Conservation (phyloP, 2,113 vertebrate genomes). For the Gymnorhina tibicen region DNA sequence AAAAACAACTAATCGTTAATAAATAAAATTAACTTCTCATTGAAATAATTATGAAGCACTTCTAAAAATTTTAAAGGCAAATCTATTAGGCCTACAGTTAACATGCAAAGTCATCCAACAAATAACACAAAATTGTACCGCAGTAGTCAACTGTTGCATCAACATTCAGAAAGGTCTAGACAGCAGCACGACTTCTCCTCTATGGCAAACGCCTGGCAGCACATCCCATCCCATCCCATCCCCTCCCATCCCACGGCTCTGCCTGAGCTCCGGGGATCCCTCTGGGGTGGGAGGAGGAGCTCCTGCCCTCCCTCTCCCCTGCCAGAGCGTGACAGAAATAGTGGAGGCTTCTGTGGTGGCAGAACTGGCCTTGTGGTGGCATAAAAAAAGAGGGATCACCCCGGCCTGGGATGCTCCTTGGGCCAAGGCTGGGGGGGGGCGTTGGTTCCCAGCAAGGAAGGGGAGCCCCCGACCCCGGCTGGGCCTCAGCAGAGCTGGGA, state of each 20-base stretch:
- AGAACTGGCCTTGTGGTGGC: not conserved
- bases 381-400: rapidly evolving
- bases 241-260: conserved; percentile 39
- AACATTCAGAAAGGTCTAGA: conserved; percentile 84
- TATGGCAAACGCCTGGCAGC: conserved; percentile 44
- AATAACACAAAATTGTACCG: conserved; percentile 86
- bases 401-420: rapidly evolving
- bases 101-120: conserved; percentile 98
- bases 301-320: not conserved
- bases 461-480: rapidly evolving
- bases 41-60: conserved; percentile 74
- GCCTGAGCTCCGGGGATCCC: not conserved
- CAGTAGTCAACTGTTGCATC: conserved; percentile 87
- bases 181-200: conserved; percentile 75
- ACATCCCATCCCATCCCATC: not conserved
- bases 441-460: not conserved
- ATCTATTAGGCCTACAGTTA: conserved; percentile 92
- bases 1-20: conserved; percentile 60
- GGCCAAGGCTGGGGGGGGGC: not conserved
- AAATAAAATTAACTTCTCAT: conserved; percentile 62
- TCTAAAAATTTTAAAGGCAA: conserved; percentile 76
- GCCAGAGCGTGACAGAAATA: not conserved
- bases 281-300: not conserved
- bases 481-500: not conserved
- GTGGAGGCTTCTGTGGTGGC: not conserved